phyloP scores from a whole-genome alignment of 2,113 vertebrate species.

The Mus pahari region DNA sequence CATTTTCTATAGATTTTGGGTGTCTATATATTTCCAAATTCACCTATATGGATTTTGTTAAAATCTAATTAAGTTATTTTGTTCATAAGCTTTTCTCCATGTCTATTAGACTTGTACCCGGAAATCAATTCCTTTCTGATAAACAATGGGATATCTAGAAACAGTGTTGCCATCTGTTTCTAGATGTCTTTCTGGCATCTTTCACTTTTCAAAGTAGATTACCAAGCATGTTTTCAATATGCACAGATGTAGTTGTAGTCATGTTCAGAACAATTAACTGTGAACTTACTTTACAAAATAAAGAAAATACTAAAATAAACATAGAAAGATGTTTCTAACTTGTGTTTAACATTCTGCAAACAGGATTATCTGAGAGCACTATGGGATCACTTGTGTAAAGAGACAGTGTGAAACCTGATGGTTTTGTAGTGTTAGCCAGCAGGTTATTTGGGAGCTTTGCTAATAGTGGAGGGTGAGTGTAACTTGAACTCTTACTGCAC shows the following conservation, averaged over 20 bases:
- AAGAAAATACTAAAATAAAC: background rate
- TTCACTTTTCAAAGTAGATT: constrained; percentile 9
- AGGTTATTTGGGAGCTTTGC: background rate
- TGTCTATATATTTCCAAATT: background rate
- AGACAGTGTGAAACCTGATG: background rate
- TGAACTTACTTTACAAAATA: background rate
- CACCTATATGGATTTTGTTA: background rate
- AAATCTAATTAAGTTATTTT: constrained; percentile 6
- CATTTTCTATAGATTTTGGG: background rate
- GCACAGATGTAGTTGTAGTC: background rate
- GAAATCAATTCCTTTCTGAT: background rate
- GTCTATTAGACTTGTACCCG: background rate
- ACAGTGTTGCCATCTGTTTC: background rate
- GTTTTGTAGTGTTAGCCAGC: background rate
- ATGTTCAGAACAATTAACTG: background rate
- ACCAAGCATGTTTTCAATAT: background rate
- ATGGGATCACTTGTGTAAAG: background rate
- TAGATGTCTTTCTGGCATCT: background rate
- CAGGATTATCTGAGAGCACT: background rate
- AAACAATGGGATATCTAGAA: background rate
- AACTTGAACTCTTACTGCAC: background rate
- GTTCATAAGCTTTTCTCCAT: background rate
- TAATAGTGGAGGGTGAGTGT: background rate
- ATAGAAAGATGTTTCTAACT: background rate
- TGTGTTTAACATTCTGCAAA: background rate